Percentiles rank a stretch among this genome's conserved stretches.
Evolutionary conservation across 2,888 invertebrate genomes (phyloP).

Genomic region (Synanthedon andrenaeformis): DNA sequence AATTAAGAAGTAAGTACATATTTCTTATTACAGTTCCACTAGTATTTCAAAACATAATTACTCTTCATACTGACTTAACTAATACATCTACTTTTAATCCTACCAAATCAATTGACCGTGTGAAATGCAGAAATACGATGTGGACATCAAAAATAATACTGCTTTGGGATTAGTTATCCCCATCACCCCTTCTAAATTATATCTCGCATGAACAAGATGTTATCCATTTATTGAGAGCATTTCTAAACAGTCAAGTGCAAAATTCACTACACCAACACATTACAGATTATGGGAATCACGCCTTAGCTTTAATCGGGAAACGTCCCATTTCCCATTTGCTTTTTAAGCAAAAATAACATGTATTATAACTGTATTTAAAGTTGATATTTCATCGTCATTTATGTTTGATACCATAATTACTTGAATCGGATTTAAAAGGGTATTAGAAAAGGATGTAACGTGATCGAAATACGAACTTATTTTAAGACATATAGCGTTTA

Average conservation of each 20-base stretch:
- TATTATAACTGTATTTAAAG: slow-evolving; percentile 6
- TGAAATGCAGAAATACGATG: slow-evolving; percentile 31
- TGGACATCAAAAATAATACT: slow-evolving; percentile 16
- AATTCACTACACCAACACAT: slow-evolving; percentile 51
- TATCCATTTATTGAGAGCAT: slow-evolving; percentile 31
- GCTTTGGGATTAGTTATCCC: slow-evolving; percentile 9
- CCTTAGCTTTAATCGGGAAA: slow-evolving; percentile 21
- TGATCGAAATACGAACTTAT: slow-evolving; percentile 14
- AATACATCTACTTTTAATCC: slow-evolving; percentile 27
- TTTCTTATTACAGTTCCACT: too few relatives aligned
- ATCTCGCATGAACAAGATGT: slow-evolving; percentile 48
- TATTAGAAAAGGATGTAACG: slow-evolving; percentile 11
- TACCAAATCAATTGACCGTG: slow-evolving; percentile 35
- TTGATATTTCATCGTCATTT: slow-evolving; percentile 10
- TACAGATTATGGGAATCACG: slow-evolving; percentile 67
- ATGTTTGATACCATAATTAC: slow-evolving; percentile 22
- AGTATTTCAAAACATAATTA: too few relatives aligned
- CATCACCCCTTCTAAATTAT: slow-evolving; percentile 26
- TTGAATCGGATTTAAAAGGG: slow-evolving; percentile 13
- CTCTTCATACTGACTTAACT: too few relatives aligned
- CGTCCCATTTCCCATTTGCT: slow-evolving; percentile 5
- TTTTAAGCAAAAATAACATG: slow-evolving; percentile 6
- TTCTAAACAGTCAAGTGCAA: slow-evolving; percentile 54
- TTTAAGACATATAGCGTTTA: slow-evolving; percentile 2
- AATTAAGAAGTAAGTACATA: too few relatives aligned